These are phyloP conservation scores for Acrobasis consociella DNA, from an alignment of 2,888 invertebrate genomes.

Conservation along the genomic window DNA sequence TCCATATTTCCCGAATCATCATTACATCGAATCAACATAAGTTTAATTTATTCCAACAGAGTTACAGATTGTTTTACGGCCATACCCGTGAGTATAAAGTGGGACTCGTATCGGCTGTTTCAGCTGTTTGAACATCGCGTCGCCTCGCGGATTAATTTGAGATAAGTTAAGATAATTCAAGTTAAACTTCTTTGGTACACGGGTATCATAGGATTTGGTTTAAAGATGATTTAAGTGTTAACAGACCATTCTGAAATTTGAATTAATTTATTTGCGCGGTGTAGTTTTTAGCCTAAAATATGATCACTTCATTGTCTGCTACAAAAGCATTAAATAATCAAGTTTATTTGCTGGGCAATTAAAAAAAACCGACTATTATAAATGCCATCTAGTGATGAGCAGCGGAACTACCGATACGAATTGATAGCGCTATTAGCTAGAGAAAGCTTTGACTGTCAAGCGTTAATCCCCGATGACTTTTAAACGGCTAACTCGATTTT, in stretches of 20 bases:
- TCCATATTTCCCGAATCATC: neutral
- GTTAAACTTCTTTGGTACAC: neutral
- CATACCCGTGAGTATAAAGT: neutral
- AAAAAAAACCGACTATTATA: too few species aligned
- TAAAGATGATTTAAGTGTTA: neutral
- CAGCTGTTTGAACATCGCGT: neutral
- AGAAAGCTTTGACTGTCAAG: too few species aligned
- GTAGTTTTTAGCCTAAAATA: too few species aligned
- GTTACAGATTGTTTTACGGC: neutral
- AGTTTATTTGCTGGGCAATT: too few species aligned
- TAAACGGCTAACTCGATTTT: too few species aligned
- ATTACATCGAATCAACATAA: neutral
- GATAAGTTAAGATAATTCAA: constrained; percentile 6
- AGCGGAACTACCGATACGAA: too few species aligned
- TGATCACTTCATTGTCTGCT: too few species aligned
- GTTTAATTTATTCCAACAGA: neutral
- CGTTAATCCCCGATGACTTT: too few species aligned
- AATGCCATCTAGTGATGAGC: too few species aligned
- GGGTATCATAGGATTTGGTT: neutral
- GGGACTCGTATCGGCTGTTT: neutral
- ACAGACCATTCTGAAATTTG: neutral
- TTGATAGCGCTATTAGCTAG: too few species aligned
- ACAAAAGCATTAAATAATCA: too few species aligned
- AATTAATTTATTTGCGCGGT: neutral
- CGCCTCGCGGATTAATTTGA: constrained; percentile 9